Base-by-base conservation (phyloP, 2,888 invertebrate species). In the Pterostichus niger region DNA sequence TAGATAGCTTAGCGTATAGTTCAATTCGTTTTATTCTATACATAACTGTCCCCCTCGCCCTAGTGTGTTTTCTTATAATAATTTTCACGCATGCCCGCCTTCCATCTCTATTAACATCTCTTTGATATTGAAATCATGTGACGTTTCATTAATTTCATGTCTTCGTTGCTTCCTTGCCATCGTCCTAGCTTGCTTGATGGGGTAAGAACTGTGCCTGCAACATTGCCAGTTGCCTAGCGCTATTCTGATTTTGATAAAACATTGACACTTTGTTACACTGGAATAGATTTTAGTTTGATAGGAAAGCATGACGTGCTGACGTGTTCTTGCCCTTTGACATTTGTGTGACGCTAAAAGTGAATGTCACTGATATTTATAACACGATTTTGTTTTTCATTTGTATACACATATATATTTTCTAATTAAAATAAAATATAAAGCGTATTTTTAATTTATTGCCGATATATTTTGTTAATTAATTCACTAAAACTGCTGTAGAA, bases 81-180 rank as follows among this genome's bases (percentile, higher is more conserved):
- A 89, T 89, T 90, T 90, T 90, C 90, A 88, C 89, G 90, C 90
- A 89, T 89, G 89, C 88, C 87, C 88, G 89, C 87, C 86, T 88
- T 89, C 88, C 88, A 89, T 90, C 89, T 89, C 89, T 88, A 90
- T 90, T 90, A 89, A 90, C 89, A 89, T 90, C 89, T 88, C 88
- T 90, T 90, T 89, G 89, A 89, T 89, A 89, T 89, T 90, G 89
- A 89, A 89, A 90, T 90, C 91, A 90, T 89, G 88, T 89, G 89
- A 89, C 89, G 89, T 90, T 89, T 89, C 89, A 89, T 89, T 90
- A 89, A 89, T 90, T 89, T 88, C 64, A 76, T 83, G 84, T 84
- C 84, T 84, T 83, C 86, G 87, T 87, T 35, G 77, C 40, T 77
- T 54, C 77, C 75, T 75, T 75, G 33, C 52, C 71, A 24, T 71